phyloP scores from a whole-genome alignment of 2,888 invertebrate genomes.

The Amiota mariae region DNA sequence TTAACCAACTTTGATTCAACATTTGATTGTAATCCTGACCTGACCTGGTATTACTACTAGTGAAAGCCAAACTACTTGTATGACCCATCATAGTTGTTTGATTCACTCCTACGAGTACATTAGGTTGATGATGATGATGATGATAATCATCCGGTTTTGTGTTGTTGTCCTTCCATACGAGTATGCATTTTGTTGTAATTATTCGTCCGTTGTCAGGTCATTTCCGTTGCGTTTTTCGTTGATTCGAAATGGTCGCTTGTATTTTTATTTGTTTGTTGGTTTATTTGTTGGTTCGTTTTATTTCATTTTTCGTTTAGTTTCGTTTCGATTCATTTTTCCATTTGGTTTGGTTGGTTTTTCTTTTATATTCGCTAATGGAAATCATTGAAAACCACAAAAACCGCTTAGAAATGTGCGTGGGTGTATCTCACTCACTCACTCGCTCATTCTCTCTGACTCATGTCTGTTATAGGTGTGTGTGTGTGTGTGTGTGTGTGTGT shows the following conservation, averaged over 20 bases:
- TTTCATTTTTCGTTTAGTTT: neutral
- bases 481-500: too few relatives aligned
- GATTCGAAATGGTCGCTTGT: neutral
- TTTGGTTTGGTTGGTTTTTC: neutral
- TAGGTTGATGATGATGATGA: neutral
- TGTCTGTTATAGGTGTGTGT: too few relatives aligned
- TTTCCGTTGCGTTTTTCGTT: slow-evolving; percentile 19
- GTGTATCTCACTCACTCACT: too few relatives aligned
- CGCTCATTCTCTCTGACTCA: too few relatives aligned
- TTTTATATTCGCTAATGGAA: slow-evolving; percentile 19
- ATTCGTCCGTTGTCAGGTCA: slow-evolving; percentile 8
- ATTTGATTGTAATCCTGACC: too few relatives aligned
- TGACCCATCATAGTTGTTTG: too few relatives aligned
- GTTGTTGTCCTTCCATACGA: too few relatives aligned
- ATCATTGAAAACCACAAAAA: slow-evolving; percentile 22
- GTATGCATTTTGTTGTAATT: neutral
- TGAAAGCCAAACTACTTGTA: too few relatives aligned
- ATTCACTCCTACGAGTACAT: too few relatives aligned
- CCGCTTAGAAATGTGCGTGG: slow-evolving; percentile 9
- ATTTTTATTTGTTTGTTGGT: neutral
- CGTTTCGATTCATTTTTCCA: neutral
- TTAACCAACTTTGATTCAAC: too few relatives aligned
- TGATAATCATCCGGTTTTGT: neutral
- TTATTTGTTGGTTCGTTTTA: neutral
- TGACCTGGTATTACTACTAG: too few relatives aligned